Percentiles rank a stretch among this genome's conserved stretches.
phyloP scores from a whole-genome alignment of 2,797 vertebrate genomes.

The Gymnodraco acuticeps region DNA sequence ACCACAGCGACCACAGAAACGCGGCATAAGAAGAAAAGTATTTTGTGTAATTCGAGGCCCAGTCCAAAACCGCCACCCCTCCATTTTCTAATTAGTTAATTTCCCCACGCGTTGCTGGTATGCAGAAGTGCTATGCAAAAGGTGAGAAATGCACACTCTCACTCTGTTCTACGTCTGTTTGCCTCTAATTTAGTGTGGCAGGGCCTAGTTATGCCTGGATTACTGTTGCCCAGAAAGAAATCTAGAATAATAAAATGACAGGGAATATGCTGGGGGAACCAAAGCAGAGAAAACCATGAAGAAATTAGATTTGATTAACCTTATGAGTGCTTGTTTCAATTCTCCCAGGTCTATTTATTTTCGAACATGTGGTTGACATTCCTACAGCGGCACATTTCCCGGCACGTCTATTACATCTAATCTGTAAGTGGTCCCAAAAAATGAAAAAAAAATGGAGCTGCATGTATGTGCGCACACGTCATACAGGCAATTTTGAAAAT shows the following conservation, averaged over 20 bases:
- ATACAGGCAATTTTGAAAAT: conserved; percentile 77
- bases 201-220: conserved; percentile 76
- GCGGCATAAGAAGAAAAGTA: conserved; percentile 51
- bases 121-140: conserved; percentile 51
- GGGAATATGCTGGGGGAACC: conserved; percentile 70
- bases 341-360: conserved; percentile 87
- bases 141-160: conserved; percentile 70
- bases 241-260: conserved; percentile 83
- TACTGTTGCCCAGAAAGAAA: conserved; percentile 77
- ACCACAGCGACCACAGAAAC: conserved; percentile 51
- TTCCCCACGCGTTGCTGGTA: conserved; percentile 54
- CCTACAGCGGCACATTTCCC: conserved; percentile 85
- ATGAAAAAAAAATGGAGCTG: conserved; percentile 50
- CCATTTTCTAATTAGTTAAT: conserved; percentile 68
- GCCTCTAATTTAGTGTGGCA: conserved; percentile 81
- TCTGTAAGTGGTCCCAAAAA: conserved; percentile 80
- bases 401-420: conserved; percentile 87
- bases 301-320: conserved; percentile 87
- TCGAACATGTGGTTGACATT: conserved; percentile 88
- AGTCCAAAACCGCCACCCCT: conserved; percentile 39
- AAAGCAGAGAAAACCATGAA: conserved; percentile 79
- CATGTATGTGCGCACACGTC: conserved; percentile 72
- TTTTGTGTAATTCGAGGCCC: conserved; percentile 54
- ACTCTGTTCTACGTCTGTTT: conserved; percentile 67
- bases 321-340: conserved; percentile 85